These are phyloP conservation scores for Patella ulyssiponensis DNA, from an alignment of 2,888 invertebrate species.

Conservation along the genomic window DNA sequence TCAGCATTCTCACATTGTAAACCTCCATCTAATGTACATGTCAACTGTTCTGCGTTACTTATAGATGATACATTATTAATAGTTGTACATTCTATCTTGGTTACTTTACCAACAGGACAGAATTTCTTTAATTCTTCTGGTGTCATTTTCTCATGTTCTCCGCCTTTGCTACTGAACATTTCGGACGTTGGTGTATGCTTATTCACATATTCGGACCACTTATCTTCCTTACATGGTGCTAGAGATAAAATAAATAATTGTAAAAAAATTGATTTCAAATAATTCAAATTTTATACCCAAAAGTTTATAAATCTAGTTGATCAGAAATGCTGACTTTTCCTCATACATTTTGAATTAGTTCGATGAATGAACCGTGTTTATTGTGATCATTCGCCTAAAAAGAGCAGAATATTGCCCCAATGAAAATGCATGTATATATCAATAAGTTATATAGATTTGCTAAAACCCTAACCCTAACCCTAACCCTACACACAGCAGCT, in stretches of 20 bases:
- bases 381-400: too few species aligned
- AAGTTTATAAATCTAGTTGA: too few species aligned
- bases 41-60: conserved; percentile 44
- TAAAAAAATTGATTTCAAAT: too few species aligned
- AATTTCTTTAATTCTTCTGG: conserved; percentile 43
- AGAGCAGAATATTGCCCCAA: too few species aligned
- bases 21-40: conserved; percentile 78
- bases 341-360: too few species aligned
- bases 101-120: conserved; percentile 59
- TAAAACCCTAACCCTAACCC: too few species aligned
- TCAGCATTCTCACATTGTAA: conserved; percentile 76
- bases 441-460: too few species aligned
- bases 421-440: too few species aligned
- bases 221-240: conserved; percentile 7
- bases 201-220: conserved; percentile 60
- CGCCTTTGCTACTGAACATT: conserved; percentile 22
- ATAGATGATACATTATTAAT: conserved; percentile 46
- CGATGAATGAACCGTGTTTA: too few species aligned
- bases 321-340: too few species aligned
- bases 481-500: too few species aligned
- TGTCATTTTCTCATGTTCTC: conserved; percentile 52
- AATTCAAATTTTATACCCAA: too few species aligned
- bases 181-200: conserved; percentile 47
- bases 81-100: conserved; percentile 61
- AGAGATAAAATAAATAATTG: background rate